Conservation (phyloP, 1,140 invertebrate species). For the Tetraneura akinire region DNA sequence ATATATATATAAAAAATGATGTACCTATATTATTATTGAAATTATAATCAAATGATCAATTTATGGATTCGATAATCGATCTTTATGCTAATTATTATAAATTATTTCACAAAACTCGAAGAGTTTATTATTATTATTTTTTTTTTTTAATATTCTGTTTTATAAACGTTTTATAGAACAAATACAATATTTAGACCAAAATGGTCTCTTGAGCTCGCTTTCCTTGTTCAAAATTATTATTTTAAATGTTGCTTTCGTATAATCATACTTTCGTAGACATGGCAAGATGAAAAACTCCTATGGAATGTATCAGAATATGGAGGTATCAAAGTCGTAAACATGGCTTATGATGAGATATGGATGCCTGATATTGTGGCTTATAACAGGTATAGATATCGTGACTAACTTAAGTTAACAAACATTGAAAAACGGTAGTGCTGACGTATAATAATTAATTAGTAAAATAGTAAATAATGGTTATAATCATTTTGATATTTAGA, state of each 20-base stretch:
- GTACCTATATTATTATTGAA: background rate
- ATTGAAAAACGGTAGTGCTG: background rate
- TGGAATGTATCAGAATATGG: conserved; percentile 68
- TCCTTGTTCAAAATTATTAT: conserved; percentile 15
- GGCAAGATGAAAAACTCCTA: conserved; percentile 68
- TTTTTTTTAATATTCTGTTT: no score
- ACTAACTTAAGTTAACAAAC: background rate
- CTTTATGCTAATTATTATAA: background rate
- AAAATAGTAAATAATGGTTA: no score
- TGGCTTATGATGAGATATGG: conserved; percentile 70
- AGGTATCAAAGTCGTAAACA: conserved; percentile 62
- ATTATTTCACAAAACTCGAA: no score
- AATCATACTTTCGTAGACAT: conserved; percentile 60
- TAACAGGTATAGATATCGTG: conserved; percentile 63
- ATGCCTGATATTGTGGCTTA: conserved; percentile 69
- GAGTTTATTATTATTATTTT: background rate
- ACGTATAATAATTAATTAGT: background rate
- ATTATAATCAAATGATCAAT: background rate
- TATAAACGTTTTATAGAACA: no score
- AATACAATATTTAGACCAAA: background rate
- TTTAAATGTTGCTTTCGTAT: conserved; percentile 8
- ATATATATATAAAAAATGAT: no score
- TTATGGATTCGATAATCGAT: conserved; percentile 4
- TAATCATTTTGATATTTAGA: no score
- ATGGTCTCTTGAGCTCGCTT: background rate